Percentiles rank a stretch among this genome's conserved stretches.
These are phyloP conservation scores for Megathymus violae DNA, from an alignment of 1,140 invertebrate species.

Conservation along the genomic window DNA sequence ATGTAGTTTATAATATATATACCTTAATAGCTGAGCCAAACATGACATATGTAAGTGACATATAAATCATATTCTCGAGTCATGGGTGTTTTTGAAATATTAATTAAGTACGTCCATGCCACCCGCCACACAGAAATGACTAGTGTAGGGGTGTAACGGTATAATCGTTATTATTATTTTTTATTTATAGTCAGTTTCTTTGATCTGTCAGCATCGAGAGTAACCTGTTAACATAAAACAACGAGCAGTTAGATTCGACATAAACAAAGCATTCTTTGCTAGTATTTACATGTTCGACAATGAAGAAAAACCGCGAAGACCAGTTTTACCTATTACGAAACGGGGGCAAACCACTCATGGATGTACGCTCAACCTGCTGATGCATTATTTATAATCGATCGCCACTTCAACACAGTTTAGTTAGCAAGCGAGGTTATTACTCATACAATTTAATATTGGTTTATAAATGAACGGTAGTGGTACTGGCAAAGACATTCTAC, in stretches of 20 bases:
- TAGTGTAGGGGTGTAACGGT: too few relatives aligned
- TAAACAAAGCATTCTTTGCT: background rate
- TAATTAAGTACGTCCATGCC: too few relatives aligned
- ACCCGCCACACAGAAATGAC: too few relatives aligned
- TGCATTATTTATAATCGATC: constrained; percentile 19
- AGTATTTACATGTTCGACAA: constrained; percentile 23
- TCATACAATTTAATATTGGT: background rate
- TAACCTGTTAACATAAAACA: background rate
- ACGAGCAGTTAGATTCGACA: background rate
- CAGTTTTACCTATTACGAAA: constrained; percentile 45
- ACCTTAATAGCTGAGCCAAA: too few relatives aligned
- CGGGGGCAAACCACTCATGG: constrained; percentile 34
- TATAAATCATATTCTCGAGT: too few relatives aligned
- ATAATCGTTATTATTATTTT: too few relatives aligned
- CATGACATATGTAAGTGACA: too few relatives aligned
- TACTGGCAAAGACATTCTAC: too few relatives aligned
- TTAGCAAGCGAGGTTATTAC: background rate
- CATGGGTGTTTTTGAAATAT: too few relatives aligned
- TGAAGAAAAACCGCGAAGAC: constrained; percentile 29
- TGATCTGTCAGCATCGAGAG: too few relatives aligned
- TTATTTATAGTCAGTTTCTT: too few relatives aligned
- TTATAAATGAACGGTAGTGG: background rate
- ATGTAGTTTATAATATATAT: too few relatives aligned
- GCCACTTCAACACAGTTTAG: constrained; percentile 3
- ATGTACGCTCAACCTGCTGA: constrained; percentile 13